Evolutionary conservation across 2,888 invertebrate genomes (phyloP), one percentile per base, ranked within the genome.

Genomic region (Amblyjoppa proteus): DNA sequence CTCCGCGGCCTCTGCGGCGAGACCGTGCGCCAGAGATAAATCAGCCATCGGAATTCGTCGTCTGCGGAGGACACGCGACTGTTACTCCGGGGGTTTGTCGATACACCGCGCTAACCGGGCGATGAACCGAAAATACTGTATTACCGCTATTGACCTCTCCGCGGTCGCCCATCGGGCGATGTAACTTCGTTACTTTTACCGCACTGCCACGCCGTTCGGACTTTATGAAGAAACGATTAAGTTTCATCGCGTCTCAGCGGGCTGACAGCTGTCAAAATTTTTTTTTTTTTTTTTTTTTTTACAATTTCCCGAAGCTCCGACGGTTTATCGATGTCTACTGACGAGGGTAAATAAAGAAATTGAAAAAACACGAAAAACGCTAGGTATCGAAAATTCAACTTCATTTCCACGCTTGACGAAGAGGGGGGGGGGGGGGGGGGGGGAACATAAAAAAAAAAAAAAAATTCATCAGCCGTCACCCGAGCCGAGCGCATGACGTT

Each of bases 31-130:
- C 11, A 28, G 58, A 3, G 25, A 58, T 58, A 69, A 69, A 69
- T 49, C 69, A 45, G 41, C 69, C 53, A 49, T 71, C 49, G 38
- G 25, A 41, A 71, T 70, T 70, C 13, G 53, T 31, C 34, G 49
- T 31, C 25, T 31, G 80, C 64, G 68, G 41, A 68, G 53, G 74
- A 69, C 41, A 25, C 9, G 76, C 56, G 31, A 77, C 71, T 51
- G 84, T 78, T 85, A 85, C 82, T 82, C 79, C 79, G 76, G 85
- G 70, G 34, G 56, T 81, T 81, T 76, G 68, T 82, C 66, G 70
- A 82, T 76, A 76, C 68, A 66, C 49, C 31, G 25, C 31, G 5
- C 11, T 25, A 45, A 4, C 68, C 71, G 58, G 66, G 34, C 58
- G 73, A 66, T 41, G 58, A 79, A 82, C 69, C 71, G 70, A 71